Evolutionary conservation across 2,888 invertebrate species (phyloP).

Genomic region (Tinea trinotella): DNA sequence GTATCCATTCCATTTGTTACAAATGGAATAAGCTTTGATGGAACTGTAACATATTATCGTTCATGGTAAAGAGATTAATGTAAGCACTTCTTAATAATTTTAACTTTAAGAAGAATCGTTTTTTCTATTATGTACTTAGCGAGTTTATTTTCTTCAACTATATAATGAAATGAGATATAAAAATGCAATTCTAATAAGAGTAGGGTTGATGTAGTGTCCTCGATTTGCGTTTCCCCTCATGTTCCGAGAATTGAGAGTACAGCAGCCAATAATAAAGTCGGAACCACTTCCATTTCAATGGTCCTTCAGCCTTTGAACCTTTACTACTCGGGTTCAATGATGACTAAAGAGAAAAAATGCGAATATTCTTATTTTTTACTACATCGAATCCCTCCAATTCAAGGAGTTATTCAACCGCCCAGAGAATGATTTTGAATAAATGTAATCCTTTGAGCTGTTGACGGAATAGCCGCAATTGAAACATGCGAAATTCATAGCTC

Average conservation of each 20-base stretch:
- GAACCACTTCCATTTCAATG: slow-evolving; percentile 54
- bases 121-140: too few species aligned
- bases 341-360: slow-evolving; percentile 57
- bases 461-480: too few species aligned
- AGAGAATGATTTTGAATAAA: background rate
- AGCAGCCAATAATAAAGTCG: slow-evolving; percentile 64
- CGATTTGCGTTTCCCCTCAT: slow-evolving; percentile 34
- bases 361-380: slow-evolving; percentile 51
- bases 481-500: background rate
- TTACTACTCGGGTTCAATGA: slow-evolving; percentile 36
- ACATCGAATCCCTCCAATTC: background rate
- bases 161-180: background rate
- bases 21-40: too few species aligned
- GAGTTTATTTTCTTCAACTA: too few species aligned
- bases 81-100: too few species aligned
- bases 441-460: slow-evolving; percentile 3
- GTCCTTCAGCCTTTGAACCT: slow-evolving; percentile 52
- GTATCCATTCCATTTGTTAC: background rate
- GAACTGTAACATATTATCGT: too few species aligned
- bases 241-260: slow-evolving; percentile 37
- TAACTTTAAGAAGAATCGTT: too few species aligned
- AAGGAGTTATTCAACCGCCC: background rate
- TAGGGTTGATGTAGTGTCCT: background rate
- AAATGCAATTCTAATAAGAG: slow-evolving; percentile 3
- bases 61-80: too few species aligned